Evolutionary conservation across 2,113 vertebrate genomes (phyloP), one percentile per base, ranked within the genome.

Genomic region (Cyprinodon variegatus): DNA sequence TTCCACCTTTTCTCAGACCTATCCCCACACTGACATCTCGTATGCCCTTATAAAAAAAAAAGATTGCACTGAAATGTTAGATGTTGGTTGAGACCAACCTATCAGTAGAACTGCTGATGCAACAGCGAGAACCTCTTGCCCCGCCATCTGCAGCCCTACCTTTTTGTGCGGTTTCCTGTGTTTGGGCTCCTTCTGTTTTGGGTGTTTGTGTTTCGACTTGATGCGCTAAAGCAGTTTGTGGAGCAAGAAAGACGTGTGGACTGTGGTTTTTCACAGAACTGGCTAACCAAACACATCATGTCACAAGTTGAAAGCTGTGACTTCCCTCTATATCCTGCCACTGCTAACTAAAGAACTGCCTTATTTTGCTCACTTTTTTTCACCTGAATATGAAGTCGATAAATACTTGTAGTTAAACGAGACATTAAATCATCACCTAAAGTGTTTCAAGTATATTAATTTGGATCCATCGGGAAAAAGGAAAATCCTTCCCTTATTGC

Each of bases 141-240:
- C 68, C 60, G 68, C 20, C 61, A 45, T 78, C 41, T 87, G 87
- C 89, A 83, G 10, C 68, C 70, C 15, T 75, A 81, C 70, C 61
- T 72, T 11, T 66, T 83, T 78, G 85, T 20, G 29, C 29, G 86
- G 88, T 87, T 92, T 92, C 87, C 89, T 90, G 88, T 68, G 46
- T 78, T 83, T 76, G 67, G 71, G 80, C 45, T 15, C 39, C 22
- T 72, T 67, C 39, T 81, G 41, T 73, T 71, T 65, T 74, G 73
- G 65, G 67, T 74, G 72, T 86, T 78, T 85, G 70, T 61, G 41
- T 65, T 43, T 67, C 0, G 14, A 66, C 40, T 3, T 8, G 59
- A 40, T 63, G 67, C 67, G 69, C 71, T n/a, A 8, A 66, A 74
- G 45, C 39, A 65, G 40, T 61, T 53, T 5, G 1, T 38, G 39